These are phyloP conservation scores for Melolontha melolontha DNA, from an alignment of 2,888 invertebrate species.

Conservation along the genomic window DNA sequence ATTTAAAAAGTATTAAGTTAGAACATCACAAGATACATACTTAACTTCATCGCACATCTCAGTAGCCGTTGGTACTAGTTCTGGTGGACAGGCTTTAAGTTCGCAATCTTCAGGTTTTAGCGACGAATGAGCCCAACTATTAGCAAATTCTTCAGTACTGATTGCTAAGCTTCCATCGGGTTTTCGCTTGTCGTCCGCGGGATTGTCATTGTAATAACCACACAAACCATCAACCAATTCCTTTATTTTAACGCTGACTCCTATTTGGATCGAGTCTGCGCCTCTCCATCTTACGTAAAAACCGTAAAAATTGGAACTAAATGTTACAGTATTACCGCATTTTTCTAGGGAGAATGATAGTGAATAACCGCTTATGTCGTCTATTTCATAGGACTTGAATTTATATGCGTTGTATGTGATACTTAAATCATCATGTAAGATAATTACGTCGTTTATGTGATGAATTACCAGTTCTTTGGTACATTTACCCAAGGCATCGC, in stretches of 20 bases:
- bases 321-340: slow-evolving; percentile 77
- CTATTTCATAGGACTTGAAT: slow-evolving; percentile 71
- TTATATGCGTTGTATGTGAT: slow-evolving; percentile 77
- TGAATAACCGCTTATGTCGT: slow-evolving; percentile 72
- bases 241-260: slow-evolving; percentile 73
- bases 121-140: slow-evolving; percentile 77
- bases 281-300: slow-evolving; percentile 81
- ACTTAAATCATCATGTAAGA: slow-evolving; percentile 72
- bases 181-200: slow-evolving; percentile 76
- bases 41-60: slow-evolving; percentile 76
- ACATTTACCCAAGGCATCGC: slow-evolving; percentile 71
- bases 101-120: slow-evolving; percentile 68
- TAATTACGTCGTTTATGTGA: slow-evolving; percentile 70
- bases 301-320: slow-evolving; percentile 77
- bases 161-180: slow-evolving; percentile 75
- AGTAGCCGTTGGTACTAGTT: slow-evolving; percentile 74
- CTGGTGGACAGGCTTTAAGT: slow-evolving; percentile 72
- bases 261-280: slow-evolving; percentile 76
- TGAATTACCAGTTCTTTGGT: slow-evolving; percentile 72
- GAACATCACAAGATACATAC: slow-evolving; percentile 63
- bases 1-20: too few relatives aligned
- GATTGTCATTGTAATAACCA: slow-evolving; percentile 78
- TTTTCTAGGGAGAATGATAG: slow-evolving; percentile 76
- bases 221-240: slow-evolving; percentile 83
- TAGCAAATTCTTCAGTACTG: slow-evolving; percentile 79